A percentile compares a stretch with the other conserved stretches of the same genome.
phyloP scores from a whole-genome alignment of 2,888 invertebrate genomes.

The Plagodis pulveraria region DNA sequence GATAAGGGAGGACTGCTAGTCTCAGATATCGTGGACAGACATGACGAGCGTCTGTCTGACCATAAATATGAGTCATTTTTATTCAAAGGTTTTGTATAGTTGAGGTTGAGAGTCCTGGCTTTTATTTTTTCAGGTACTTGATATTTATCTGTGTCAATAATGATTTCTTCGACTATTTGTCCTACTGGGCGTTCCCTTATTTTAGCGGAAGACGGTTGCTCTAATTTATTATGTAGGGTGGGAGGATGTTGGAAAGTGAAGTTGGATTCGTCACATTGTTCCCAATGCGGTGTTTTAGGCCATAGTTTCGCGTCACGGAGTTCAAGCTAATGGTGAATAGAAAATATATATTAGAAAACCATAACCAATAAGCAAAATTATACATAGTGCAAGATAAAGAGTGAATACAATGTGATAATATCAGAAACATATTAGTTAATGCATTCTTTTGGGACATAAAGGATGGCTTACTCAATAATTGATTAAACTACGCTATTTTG shows the following conservation, averaged over 20 bases:
- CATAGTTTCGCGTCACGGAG: conserved; percentile 66
- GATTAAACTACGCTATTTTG: too few species aligned
- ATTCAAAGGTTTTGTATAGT: conserved; percentile 43
- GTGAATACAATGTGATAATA: background rate
- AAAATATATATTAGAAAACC: conserved; percentile 51
- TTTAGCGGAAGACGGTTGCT: conserved; percentile 34
- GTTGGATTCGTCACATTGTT: conserved; percentile 66
- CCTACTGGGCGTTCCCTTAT: conserved; percentile 50
- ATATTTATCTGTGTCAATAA: conserved; percentile 58
- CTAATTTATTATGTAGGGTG: conserved; percentile 39
- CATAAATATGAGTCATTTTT: conserved; percentile 72
- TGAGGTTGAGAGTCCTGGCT: conserved; percentile 51
- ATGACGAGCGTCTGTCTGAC: conserved; percentile 55
- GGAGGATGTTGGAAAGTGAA: conserved; percentile 62
- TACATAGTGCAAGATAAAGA: conserved; percentile 9
- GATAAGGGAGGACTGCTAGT: conserved; percentile 56
- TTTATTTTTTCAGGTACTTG: conserved; percentile 63
- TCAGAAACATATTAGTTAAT: too few species aligned
- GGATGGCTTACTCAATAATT: too few species aligned
- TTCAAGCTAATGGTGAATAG: conserved; percentile 76
- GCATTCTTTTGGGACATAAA: too few species aligned
- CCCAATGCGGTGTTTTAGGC: conserved; percentile 70
- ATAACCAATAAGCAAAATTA: conserved; percentile 28
- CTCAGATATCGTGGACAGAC: conserved; percentile 72
- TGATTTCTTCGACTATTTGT: conserved; percentile 66